A percentile compares a stretch with the other conserved stretches of the same genome.
Conservation (phyloP, 1,140 invertebrate species). For the Drosophila paulistorum region DNA sequence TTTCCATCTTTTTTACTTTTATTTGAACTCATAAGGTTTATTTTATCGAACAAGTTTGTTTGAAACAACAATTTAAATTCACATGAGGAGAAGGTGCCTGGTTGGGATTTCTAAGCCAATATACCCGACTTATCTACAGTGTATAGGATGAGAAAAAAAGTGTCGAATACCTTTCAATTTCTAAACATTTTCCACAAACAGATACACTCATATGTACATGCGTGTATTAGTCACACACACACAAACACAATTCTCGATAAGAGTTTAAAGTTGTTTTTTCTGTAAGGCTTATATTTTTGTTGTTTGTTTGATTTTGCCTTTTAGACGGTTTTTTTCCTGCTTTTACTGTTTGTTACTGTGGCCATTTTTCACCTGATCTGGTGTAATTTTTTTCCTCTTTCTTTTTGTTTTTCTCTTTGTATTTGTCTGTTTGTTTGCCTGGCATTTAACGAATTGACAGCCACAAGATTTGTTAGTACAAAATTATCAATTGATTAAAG, state of each 20-base stretch:
- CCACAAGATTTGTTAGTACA: not conserved
- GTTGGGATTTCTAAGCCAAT: not conserved
- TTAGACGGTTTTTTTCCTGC: not conserved
- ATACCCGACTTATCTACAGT: not conserved
- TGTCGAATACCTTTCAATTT: slow-evolving; percentile 7
- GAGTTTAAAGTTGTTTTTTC: slow-evolving; percentile 47
- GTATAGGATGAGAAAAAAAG: not conserved
- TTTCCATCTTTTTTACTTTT: no score
- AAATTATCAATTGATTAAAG: slow-evolving; percentile 46
- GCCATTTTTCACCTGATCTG: not conserved
- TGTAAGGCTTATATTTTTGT: slow-evolving; percentile 7
- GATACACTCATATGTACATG: not conserved
- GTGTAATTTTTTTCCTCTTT: not conserved
- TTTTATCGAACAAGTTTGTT: no score
- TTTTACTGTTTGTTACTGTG: not conserved
- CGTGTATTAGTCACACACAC: not conserved
- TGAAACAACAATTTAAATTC: no score
- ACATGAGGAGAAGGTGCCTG: no score
- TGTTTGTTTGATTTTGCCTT: not conserved
- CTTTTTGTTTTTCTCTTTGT: no score
- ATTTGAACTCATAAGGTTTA: no score
- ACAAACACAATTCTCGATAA: slow-evolving; percentile 33
- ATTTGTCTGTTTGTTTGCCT: slow-evolving; percentile 25
- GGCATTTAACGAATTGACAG: slow-evolving; percentile 31
- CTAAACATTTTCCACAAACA: slow-evolving; percentile 26